These are phyloP conservation scores for Heterodera schachtii DNA, from an alignment of 1,140 invertebrate genomes.

Conservation along the genomic window DNA sequence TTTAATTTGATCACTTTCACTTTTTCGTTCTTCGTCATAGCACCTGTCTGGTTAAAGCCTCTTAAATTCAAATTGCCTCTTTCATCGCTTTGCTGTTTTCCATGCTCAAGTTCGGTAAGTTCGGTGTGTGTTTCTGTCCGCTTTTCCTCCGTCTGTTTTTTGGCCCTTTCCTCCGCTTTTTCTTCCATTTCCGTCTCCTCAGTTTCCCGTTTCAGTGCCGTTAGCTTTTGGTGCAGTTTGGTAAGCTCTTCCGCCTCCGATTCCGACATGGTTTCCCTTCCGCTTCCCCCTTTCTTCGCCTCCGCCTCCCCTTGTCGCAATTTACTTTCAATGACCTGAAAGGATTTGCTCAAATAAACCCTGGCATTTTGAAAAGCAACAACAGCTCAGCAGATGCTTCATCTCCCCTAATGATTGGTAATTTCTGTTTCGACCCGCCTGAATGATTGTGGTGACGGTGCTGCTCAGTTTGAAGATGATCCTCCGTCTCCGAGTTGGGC, in stretches of 20 bases:
- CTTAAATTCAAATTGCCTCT: background rate
- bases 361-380: background rate
- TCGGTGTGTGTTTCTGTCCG: background rate
- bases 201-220: slow-evolving; percentile 33
- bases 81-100: background rate
- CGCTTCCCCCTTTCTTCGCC: slow-evolving; percentile 1
- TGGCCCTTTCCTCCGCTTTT: background rate
- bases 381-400: background rate
- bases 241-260: slow-evolving; percentile 24
- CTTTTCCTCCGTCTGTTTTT: no score
- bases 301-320: background rate
- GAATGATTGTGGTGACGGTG: slow-evolving; percentile 42
- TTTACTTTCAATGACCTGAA: slow-evolving; percentile 17
- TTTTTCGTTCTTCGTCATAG: no score
- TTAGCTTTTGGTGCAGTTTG: slow-evolving; percentile 31
- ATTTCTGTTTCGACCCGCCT: slow-evolving; percentile 9
- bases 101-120: background rate
- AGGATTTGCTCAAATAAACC: background rate
- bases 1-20: no score
- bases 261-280: background rate
- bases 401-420: background rate
- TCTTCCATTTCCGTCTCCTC: slow-evolving; percentile 14
- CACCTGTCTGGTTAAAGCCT: background rate
- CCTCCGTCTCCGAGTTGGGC: slow-evolving; percentile 18
- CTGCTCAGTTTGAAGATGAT: slow-evolving; percentile 40